A percentile compares a stretch with the other conserved stretches of the same genome.
Conservation (phyloP, 1,140 invertebrate species). For the Lepeophtheirus salmonis region DNA sequence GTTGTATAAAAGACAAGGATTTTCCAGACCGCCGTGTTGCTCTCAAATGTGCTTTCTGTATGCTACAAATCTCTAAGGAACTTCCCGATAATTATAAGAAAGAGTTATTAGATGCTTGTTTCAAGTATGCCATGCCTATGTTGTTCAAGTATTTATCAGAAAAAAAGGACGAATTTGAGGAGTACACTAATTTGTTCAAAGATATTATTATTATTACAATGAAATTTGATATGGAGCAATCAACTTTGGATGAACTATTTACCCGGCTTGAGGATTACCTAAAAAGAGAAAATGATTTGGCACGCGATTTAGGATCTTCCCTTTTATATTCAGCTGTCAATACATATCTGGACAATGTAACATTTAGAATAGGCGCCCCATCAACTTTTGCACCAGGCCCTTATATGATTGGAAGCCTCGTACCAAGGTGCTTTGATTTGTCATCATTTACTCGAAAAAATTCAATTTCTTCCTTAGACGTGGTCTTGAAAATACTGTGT, state of each 20-base stretch:
- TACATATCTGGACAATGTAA: slow-evolving; percentile 2
- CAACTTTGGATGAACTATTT: slow-evolving; percentile 17
- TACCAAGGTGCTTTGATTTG: slow-evolving; percentile 10
- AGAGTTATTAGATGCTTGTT: background rate
- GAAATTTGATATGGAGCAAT: slow-evolving; percentile 15
- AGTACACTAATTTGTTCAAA: background rate
- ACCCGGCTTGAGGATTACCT: slow-evolving; percentile 13
- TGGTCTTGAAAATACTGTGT: background rate
- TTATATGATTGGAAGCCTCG: slow-evolving; percentile 15
- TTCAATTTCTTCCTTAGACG: background rate
- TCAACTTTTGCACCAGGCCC: slow-evolving; percentile 17
- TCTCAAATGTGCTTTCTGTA: background rate
- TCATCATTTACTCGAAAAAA: background rate
- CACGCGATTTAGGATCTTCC: background rate
- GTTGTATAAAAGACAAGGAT: background rate
- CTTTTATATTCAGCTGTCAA: background rate
- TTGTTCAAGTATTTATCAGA: too few species aligned
- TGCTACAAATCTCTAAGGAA: background rate
- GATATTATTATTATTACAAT: background rate
- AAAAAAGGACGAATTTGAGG: background rate
- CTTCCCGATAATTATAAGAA: background rate
- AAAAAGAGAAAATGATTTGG: background rate
- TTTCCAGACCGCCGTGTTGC: background rate
- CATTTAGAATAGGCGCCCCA: background rate
- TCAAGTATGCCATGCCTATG: background rate